These are phyloP conservation scores for Tricholauxania praeusta DNA, from an alignment of 2,888 invertebrate species.

Conservation along the genomic window DNA sequence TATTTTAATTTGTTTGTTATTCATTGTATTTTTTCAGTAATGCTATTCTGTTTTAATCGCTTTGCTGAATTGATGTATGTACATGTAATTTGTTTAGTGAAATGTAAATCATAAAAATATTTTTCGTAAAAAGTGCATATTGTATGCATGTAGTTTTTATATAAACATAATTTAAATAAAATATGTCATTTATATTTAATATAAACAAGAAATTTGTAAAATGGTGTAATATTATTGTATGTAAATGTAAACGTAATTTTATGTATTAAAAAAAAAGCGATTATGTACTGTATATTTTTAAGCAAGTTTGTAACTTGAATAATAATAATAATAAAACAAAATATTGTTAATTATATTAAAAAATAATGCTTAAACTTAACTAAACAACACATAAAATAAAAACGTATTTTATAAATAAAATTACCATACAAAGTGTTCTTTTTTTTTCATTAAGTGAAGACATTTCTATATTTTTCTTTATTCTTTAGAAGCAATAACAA, in stretches of 20 bases:
- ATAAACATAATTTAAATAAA: too few relatives aligned
- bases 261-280: neutral
- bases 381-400: constrained; percentile 14
- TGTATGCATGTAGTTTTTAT: neutral
- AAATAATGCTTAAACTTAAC: constrained; percentile 8
- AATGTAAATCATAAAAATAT: neutral
- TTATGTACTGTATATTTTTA: neutral
- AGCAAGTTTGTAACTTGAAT: too few relatives aligned
- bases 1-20: too few relatives aligned
- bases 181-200: too few relatives aligned
- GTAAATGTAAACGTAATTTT: neutral
- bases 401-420: constrained; percentile 22
- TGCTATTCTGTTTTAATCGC: too few relatives aligned
- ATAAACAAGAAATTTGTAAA: neutral
- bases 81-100: constrained; percentile 4
- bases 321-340: neutral
- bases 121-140: constrained; percentile 1
- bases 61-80: neutral
- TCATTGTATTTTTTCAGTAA: too few relatives aligned
- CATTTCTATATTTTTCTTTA: too few relatives aligned
- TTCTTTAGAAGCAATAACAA: too few relatives aligned
- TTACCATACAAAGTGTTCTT: neutral
- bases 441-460: neutral
- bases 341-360: neutral
- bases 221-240: constrained; percentile 26